Evolutionary conservation across 2,888 invertebrate species (phyloP).

Genomic region (Andrena camellia): DNA sequence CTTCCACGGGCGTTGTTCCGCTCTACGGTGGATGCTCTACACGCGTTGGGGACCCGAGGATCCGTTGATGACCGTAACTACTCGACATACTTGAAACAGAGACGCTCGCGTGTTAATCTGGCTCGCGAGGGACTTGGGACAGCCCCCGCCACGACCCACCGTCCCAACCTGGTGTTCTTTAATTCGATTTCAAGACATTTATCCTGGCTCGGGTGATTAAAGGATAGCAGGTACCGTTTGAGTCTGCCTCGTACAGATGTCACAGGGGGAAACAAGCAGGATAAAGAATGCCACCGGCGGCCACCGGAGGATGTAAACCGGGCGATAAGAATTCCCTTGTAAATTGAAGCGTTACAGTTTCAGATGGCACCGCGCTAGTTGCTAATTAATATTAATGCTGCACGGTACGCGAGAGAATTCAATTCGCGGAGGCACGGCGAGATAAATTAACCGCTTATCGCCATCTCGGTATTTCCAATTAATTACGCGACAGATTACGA

Average conservation of each 20-base stretch:
- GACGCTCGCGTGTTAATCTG: not conserved
- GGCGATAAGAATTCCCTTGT: slow-evolving; percentile 22
- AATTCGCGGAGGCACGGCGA: slow-evolving; percentile 46
- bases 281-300: slow-evolving; percentile 6
- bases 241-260: not conserved
- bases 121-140: not conserved
- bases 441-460: slow-evolving; percentile 58
- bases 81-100: not conserved
- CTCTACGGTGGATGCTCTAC: not conserved
- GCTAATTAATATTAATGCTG: slow-evolving; percentile 64
- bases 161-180: not conserved
- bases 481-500: slow-evolving; percentile 59
- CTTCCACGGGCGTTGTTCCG: not conserved
- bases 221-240: not conserved
- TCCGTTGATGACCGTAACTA: slow-evolving; percentile 7
- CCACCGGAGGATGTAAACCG: slow-evolving; percentile 3
- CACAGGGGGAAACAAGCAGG: not conserved
- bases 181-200: not conserved
- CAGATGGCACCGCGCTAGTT: slow-evolving; percentile 52
- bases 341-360: slow-evolving; percentile 62
- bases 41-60: not conserved
- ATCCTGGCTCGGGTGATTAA: not conserved
- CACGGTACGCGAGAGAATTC: slow-evolving; percentile 55
- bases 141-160: too few species aligned
- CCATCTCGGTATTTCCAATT: slow-evolving; percentile 62